Conservation (phyloP, 2,888 invertebrate genomes). For the Dione juno region DNA sequence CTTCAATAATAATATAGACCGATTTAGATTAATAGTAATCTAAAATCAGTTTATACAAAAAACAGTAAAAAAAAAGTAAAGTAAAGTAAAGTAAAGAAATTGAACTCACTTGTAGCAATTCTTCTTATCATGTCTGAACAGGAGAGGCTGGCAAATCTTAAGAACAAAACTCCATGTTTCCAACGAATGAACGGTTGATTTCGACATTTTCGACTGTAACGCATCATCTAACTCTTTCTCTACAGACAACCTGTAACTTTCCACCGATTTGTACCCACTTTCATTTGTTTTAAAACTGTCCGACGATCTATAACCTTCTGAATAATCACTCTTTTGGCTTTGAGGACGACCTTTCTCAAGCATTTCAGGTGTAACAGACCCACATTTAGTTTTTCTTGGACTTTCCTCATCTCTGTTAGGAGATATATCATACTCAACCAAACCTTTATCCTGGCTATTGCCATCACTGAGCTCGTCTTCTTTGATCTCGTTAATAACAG, state of each 20-base stretch:
- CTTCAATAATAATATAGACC: too few species aligned
- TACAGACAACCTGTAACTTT: constrained; percentile 56
- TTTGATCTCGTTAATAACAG: constrained; percentile 77
- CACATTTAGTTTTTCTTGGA: constrained; percentile 45
- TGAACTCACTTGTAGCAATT: constrained; percentile 72
- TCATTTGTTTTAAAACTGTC: constrained; percentile 62
- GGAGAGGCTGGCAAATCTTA: constrained; percentile 75
- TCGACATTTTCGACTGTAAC: constrained; percentile 58
- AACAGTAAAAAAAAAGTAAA: not conserved
- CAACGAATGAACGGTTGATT: constrained; percentile 66
- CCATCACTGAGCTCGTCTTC: constrained; percentile 70
- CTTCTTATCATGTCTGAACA: constrained; percentile 75
- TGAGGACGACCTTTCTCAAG: constrained; percentile 53
- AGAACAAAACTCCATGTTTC: constrained; percentile 78
- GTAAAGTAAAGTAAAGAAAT: not conserved
- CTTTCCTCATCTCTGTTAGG: constrained; percentile 57
- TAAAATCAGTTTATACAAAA: too few species aligned
- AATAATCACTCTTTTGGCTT: constrained; percentile 60
- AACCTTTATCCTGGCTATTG: constrained; percentile 66
- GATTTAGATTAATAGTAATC: too few species aligned
- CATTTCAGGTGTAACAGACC: constrained; percentile 70
- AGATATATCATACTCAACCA: constrained; percentile 76
- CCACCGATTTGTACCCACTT: constrained; percentile 56
- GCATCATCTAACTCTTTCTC: constrained; percentile 60
- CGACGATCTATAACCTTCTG: constrained; percentile 61